Conservation (phyloP, 2,888 invertebrate species). For the Protonemura montana region DNA sequence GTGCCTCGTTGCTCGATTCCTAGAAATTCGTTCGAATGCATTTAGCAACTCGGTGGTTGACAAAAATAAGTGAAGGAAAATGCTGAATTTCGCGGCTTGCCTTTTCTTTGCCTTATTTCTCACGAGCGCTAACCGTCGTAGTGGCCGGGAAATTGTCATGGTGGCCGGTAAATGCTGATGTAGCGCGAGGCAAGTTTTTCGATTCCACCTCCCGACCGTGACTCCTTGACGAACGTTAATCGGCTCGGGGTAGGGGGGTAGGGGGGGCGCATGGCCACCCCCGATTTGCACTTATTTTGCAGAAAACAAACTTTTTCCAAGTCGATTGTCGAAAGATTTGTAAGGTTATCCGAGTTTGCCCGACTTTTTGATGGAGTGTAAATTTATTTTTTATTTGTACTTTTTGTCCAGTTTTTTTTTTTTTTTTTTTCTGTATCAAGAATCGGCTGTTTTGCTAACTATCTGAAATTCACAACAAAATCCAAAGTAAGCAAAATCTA, state of each 20-base stretch:
- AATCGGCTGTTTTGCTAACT: too few species aligned
- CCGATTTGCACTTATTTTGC: background rate
- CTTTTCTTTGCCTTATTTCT: too few species aligned
- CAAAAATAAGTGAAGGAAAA: background rate
- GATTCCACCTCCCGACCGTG: background rate
- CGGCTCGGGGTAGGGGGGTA: conserved; percentile 7
- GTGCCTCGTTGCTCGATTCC: background rate
- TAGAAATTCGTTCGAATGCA: background rate
- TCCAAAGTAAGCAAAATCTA: too few species aligned
- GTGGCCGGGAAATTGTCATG: background rate
- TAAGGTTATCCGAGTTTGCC: background rate
- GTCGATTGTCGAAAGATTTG: background rate
- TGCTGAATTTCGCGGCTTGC: background rate
- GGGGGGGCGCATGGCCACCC: background rate
- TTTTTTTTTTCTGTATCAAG: too few species aligned
- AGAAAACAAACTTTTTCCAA: too few species aligned
- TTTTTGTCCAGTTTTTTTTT: too few species aligned
- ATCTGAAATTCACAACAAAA: too few species aligned
- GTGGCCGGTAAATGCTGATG: background rate
- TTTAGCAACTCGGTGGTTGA: background rate
- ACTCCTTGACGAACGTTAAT: background rate
- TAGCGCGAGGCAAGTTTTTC: background rate
- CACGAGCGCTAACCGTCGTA: too few species aligned
- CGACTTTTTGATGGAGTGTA: too few species aligned
- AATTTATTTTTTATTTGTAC: too few species aligned